phyloP scores from a whole-genome alignment of 1,140 invertebrate species.

The Armadillidium nasatum region DNA sequence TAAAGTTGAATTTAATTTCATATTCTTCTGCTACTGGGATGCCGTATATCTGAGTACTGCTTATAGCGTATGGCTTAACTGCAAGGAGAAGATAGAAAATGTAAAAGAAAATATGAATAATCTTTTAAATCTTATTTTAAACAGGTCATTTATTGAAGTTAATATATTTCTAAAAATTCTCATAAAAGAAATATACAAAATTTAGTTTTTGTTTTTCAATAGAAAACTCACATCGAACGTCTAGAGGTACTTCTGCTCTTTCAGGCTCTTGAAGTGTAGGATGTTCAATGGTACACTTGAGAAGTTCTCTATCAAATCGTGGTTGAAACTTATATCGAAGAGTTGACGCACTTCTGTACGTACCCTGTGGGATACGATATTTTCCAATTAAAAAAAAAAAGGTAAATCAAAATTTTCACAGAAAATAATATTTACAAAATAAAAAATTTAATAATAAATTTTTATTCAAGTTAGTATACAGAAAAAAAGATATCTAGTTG shows the following conservation, averaged over 20 bases:
- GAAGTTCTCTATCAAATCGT: constrained; percentile 3
- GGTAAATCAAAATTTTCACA: not conserved
- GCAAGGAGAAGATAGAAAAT: too few relatives aligned
- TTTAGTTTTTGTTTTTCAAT: too few relatives aligned
- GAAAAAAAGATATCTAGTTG: too few relatives aligned
- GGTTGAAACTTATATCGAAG: constrained; percentile 22
- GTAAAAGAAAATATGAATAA: too few relatives aligned
- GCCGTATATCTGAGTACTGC: not conserved
- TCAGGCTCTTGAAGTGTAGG: constrained; percentile 21
- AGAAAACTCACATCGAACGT: constrained; percentile 22
- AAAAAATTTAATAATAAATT: too few relatives aligned
- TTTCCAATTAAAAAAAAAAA: not conserved
- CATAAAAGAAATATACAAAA: too few relatives aligned
- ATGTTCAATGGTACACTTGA: constrained; percentile 21
- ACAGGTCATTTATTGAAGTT: too few relatives aligned
- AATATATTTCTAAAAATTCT: too few relatives aligned
- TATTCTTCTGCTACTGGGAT: not conserved
- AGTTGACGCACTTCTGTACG: constrained; percentile 25
- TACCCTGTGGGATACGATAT: too few relatives aligned
- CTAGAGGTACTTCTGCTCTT: constrained; percentile 7
- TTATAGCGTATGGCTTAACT: not conserved
- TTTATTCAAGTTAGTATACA: too few relatives aligned
- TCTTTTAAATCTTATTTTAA: too few relatives aligned
- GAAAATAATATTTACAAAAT: too few relatives aligned
- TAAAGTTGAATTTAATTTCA: not conserved